Conservation (phyloP, 2,797 vertebrate species). For the Labeo calbasu region DNA sequence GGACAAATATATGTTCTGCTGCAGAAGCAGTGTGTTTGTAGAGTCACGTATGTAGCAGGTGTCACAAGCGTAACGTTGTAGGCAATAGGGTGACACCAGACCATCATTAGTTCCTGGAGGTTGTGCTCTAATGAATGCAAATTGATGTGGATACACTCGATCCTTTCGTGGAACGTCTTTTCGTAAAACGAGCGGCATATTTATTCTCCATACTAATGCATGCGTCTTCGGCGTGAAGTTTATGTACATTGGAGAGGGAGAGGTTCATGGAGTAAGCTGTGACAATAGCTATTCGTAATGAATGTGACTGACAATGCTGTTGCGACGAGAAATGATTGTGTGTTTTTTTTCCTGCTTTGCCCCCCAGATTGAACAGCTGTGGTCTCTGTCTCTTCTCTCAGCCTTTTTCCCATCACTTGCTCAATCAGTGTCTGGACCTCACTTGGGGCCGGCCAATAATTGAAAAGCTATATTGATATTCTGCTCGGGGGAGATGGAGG, state of each 20-base stretch:
- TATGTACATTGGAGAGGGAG: neutral
- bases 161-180: neutral
- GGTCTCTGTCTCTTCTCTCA: constrained; percentile 33
- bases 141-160: constrained; percentile 21
- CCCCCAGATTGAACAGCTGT: constrained; percentile 48
- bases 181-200: constrained; percentile 16
- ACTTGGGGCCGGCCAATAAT: constrained; percentile 46
- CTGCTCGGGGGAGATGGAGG: constrained; percentile 23
- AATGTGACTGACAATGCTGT: constrained; percentile 30
- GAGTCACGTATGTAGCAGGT: constrained; percentile 19
- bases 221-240: constrained; percentile 3
- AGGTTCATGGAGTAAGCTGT: constrained; percentile 4
- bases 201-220: neutral
- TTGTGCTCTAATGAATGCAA: constrained; percentile 42
- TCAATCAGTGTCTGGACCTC: constrained; percentile 51
- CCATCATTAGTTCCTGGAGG: neutral
- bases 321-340: constrained; percentile 17
- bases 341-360: constrained; percentile 18
- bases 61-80: constrained; percentile 12
- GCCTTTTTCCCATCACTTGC: constrained; percentile 37
- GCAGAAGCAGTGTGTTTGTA: constrained; percentile 28
- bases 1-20: constrained; percentile 22
- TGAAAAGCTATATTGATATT: constrained; percentile 56
- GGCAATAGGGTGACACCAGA: neutral
- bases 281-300: constrained; percentile 28